These are phyloP conservation scores for Oostethus manadensis DNA, from an alignment of 2,113 vertebrate species.

Conservation along the genomic window DNA sequence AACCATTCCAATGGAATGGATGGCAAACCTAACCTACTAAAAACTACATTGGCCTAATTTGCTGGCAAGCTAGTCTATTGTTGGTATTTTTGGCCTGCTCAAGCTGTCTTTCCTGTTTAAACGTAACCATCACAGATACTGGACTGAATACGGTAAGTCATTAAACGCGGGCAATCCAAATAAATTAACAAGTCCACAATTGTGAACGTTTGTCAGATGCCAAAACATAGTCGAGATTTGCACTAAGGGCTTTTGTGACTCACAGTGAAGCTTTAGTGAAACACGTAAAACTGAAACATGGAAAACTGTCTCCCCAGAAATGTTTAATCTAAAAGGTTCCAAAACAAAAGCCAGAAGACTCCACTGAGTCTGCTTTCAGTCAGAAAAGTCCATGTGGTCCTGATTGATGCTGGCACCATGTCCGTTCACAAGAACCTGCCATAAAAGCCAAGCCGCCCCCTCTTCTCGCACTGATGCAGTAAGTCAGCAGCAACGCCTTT, in stretches of 20 bases:
- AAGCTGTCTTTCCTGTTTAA: neutral
- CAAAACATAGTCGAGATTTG: neutral
- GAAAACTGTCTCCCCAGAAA: conserved; percentile 2
- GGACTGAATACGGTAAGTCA: neutral
- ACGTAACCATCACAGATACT: neutral
- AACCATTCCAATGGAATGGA: too few relatives aligned
- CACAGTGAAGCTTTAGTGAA: neutral
- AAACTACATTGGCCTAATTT: neutral
- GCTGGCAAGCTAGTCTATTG: neutral
- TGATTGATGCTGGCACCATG: conserved; percentile 32
- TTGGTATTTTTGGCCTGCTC: neutral
- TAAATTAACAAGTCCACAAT: neutral
- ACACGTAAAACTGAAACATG: neutral
- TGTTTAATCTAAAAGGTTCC: conserved; percentile 14
- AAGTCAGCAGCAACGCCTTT: conserved; percentile 9
- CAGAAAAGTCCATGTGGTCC: conserved; percentile 9
- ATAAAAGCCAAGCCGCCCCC: conserved; percentile 21
- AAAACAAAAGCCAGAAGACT: conserved; percentile 3
- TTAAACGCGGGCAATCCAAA: neutral
- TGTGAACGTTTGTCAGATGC: neutral
- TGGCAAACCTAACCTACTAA: neutral
- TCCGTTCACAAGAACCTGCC: conserved; percentile 28
- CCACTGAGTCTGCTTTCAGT: conserved; percentile 36
- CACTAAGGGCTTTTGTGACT: neutral
- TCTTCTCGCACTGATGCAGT: conserved; percentile 3